These are phyloP conservation scores for Simalia tracyae DNA, from an alignment of 2,797 vertebrate genomes.

Conservation along the genomic window DNA sequence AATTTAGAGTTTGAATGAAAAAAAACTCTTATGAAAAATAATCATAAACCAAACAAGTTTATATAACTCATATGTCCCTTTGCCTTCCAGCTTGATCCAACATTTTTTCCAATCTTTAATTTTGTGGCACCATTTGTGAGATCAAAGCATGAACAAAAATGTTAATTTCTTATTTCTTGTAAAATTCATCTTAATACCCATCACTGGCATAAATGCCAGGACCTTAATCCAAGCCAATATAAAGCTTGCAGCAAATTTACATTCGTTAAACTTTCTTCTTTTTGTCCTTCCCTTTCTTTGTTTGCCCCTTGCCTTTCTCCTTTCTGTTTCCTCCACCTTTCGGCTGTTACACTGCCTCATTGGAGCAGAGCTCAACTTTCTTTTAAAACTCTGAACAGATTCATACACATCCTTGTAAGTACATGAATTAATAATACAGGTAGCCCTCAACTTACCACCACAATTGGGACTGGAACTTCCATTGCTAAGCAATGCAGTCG, in stretches of 20 bases:
- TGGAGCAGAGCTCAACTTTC: background rate
- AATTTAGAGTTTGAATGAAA: slow-evolving; percentile 20
- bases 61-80: background rate
- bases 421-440: background rate
- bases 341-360: background rate
- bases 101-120: background rate
- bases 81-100: background rate
- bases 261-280: background rate
- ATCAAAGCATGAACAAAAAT: background rate
- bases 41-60: slow-evolving; percentile 1
- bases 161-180: background rate
- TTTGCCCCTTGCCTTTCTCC: background rate
- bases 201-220: background rate
- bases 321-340: background rate
- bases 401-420: background rate
- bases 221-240: background rate
- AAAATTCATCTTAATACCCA: background rate
- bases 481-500: too few relatives aligned
- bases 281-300: background rate
- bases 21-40: slow-evolving; percentile 14
- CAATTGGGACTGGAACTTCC: too few relatives aligned
- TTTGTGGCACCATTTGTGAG: background rate
- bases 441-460: too few relatives aligned
- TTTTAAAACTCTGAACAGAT: background rate
- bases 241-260: background rate